phyloP scores from a whole-genome alignment of 2,888 invertebrate species.

The Leptopilina drosophilae region DNA sequence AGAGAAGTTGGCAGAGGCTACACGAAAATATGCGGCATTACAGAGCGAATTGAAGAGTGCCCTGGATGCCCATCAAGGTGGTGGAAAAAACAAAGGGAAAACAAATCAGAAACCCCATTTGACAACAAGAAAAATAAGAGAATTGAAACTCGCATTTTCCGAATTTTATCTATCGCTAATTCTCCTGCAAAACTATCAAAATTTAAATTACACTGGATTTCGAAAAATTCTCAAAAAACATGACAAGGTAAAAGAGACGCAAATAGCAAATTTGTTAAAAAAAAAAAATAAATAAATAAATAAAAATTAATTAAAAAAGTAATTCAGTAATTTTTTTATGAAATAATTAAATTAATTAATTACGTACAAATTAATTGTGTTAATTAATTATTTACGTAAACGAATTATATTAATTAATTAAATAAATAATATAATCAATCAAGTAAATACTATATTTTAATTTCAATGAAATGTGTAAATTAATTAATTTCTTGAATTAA shows the following conservation, averaged over 20 bases:
- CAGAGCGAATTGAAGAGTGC: conserved; percentile 88
- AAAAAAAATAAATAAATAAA: no score
- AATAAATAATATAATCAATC: no score
- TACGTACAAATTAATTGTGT: no score
- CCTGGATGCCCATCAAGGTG: conserved; percentile 74
- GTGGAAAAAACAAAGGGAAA: conserved; percentile 75
- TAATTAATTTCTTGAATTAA: no score
- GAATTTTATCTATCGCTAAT: conserved; percentile 99
- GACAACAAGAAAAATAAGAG: conserved; percentile 90
- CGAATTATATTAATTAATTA: no score
- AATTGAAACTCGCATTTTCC: conserved; percentile 97
- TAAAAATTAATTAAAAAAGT: no score
- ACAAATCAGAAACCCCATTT: conserved; percentile 77
- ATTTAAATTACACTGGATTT: conserved; percentile 98
- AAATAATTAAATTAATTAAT: no score
- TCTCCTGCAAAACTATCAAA: conserved; percentile 98
- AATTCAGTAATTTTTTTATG: no score
- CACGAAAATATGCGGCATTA: conserved; percentile 93
- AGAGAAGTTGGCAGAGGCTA: conserved; percentile 99
- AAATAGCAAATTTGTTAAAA: no score
- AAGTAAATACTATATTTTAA: no score
- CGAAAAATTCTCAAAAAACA: conserved; percentile 99
- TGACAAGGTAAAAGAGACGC: conserved; percentile 86
- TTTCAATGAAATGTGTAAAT: no score
- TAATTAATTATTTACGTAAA: no score